phyloP scores from a whole-genome alignment of 2,888 invertebrate species.

The Apodemia mormo region DNA sequence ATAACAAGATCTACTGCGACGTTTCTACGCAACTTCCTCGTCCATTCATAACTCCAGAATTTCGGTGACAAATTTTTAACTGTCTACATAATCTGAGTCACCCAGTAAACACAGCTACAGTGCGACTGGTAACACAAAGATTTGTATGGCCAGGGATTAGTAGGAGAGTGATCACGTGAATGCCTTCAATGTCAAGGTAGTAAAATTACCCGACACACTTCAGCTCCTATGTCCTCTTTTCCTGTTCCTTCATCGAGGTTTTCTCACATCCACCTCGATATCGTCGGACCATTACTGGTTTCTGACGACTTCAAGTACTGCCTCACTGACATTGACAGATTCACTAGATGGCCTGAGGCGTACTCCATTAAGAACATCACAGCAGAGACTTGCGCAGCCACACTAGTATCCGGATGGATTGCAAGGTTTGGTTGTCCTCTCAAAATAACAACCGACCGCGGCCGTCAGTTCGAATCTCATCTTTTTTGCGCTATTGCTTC shows the following conservation, averaged over 20 bases:
- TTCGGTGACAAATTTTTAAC: constrained; percentile 33
- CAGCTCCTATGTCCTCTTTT: constrained; percentile 39
- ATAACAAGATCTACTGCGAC: constrained; percentile 24
- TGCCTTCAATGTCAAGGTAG: constrained; percentile 47
- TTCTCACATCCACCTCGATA: constrained; percentile 48
- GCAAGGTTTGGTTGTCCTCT: constrained; percentile 40
- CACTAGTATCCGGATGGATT: constrained; percentile 44
- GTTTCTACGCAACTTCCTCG: constrained; percentile 21
- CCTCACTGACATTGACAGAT: constrained; percentile 47
- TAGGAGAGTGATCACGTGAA: constrained; percentile 39
- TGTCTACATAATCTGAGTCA: constrained; percentile 38
- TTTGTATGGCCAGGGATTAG: constrained; percentile 52
- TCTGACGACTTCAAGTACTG: constrained; percentile 44
- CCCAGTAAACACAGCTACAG: constrained; percentile 34
- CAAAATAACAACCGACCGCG: constrained; percentile 51
- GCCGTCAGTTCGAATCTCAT: constrained; percentile 45
- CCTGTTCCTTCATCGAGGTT: constrained; percentile 41
- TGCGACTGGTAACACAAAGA: constrained; percentile 41
- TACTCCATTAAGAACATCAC: constrained; percentile 49
- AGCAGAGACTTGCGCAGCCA: constrained; percentile 50
- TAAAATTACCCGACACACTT: constrained; percentile 46
- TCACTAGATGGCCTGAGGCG: constrained; percentile 52
- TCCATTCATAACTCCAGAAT: constrained; percentile 26
- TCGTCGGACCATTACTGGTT: constrained; percentile 38
- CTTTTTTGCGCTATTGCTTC: constrained; percentile 33